Evolutionary conservation across 2,888 invertebrate species (phyloP).

Genomic region (Onchidella celtica): DNA sequence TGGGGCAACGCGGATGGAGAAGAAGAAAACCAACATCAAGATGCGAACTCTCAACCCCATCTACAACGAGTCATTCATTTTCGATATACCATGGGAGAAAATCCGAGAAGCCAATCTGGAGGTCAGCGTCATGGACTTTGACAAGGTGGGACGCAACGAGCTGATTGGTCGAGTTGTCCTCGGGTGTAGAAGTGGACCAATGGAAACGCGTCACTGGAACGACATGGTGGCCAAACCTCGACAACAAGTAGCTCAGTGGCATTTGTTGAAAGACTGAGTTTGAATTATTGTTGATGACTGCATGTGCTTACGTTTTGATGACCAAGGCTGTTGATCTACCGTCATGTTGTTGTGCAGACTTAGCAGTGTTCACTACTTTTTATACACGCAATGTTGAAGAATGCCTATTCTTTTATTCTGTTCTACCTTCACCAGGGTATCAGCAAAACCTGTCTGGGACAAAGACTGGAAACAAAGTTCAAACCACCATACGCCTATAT

Average conservation of each 20-base stretch:
- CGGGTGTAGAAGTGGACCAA: slow-evolving; percentile 89
- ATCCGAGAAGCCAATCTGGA: slow-evolving; percentile 96
- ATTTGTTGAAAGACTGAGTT: slow-evolving; percentile 88
- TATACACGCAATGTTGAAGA: not conserved
- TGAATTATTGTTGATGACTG: not conserved
- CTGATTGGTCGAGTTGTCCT: slow-evolving; percentile 87
- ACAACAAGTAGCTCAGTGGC: slow-evolving; percentile 98
- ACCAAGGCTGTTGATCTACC: not conserved
- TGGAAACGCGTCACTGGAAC: slow-evolving; percentile 98
- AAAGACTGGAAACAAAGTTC: too few relatives aligned
- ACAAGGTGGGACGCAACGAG: slow-evolving; percentile 96
- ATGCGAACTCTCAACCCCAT: slow-evolving; percentile 92
- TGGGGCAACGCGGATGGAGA: slow-evolving; percentile 96
- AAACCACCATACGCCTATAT: too few relatives aligned
- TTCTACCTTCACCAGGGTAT: too few relatives aligned
- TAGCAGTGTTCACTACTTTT: slow-evolving; percentile 1
- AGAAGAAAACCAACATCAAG: slow-evolving; percentile 91
- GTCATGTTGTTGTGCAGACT: not conserved
- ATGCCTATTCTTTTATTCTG: too few relatives aligned
- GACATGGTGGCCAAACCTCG: slow-evolving; percentile 98
- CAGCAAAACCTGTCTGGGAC: too few relatives aligned
- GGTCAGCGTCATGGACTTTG: slow-evolving; percentile 98
- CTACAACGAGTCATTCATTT: slow-evolving; percentile 97
- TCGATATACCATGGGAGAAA: slow-evolving; percentile 98
- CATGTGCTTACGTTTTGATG: not conserved